These are phyloP conservation scores for Drosophila miranda DNA, from an alignment of 1,140 invertebrate species.

Conservation along the genomic window DNA sequence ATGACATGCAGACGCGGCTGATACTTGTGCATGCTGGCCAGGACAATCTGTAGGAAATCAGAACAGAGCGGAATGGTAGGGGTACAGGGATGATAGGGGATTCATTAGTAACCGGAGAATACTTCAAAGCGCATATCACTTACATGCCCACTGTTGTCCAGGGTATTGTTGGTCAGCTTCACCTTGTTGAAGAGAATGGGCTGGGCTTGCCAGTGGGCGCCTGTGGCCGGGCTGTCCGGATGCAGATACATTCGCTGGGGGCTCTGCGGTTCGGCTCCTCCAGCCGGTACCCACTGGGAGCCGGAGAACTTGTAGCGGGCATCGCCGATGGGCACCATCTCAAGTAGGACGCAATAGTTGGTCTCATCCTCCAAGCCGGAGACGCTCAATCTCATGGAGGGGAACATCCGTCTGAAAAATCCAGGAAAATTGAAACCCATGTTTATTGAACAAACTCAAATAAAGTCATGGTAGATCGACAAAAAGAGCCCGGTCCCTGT, in stretches of 20 bases:
- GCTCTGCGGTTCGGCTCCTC: conserved; percentile 92
- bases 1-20: conserved; percentile 92
- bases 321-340: conserved; percentile 88
- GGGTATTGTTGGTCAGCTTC: conserved; percentile 95
- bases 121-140: conserved; percentile 82
- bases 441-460: conserved; percentile 55
- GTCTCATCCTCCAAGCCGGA: conserved; percentile 89
- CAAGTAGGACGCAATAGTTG: conserved; percentile 91
- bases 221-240: conserved; percentile 92
- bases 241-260: conserved; percentile 90
- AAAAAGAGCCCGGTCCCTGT: conserved; percentile 10
- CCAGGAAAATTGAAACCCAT: conserved; percentile 22
- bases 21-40: conserved; percentile 97
- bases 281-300: conserved; percentile 91
- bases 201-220: conserved; percentile 93
- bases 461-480: conserved; percentile 52
- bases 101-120: conserved; percentile 6
- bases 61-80: background rate
- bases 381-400: conserved; percentile 87
- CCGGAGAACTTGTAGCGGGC: conserved; percentile 88
- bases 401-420: conserved; percentile 92
- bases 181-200: conserved; percentile 92
- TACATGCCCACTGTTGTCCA: conserved; percentile 92
- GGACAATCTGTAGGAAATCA: conserved; percentile 87
- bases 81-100: background rate